Conservation (phyloP, 2,888 invertebrate genomes). For the Rhagophthalmus giganteus region DNA sequence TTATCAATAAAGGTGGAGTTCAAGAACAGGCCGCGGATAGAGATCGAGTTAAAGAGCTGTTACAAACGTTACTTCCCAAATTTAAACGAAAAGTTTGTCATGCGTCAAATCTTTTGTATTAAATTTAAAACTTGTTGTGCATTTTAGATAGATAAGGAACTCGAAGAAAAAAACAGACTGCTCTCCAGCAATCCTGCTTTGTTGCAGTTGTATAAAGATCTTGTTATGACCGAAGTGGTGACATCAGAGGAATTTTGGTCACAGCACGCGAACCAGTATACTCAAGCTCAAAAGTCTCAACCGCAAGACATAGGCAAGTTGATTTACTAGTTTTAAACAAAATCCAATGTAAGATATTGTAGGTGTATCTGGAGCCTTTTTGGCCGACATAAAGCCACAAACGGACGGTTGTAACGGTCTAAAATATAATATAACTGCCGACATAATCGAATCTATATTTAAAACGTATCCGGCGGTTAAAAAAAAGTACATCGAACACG, state of each 20-base stretch:
- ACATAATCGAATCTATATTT: slow-evolving; percentile 97
- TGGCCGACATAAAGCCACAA: slow-evolving; percentile 95
- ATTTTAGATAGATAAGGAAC: slow-evolving; percentile 51
- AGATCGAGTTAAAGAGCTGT: slow-evolving; percentile 88
- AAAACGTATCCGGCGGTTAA: slow-evolving; percentile 98
- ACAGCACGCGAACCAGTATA: slow-evolving; percentile 79
- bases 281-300: slow-evolving; percentile 69
- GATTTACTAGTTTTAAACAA: neutral
- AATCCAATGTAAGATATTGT: slow-evolving; percentile 4
- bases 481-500: slow-evolving; percentile 94
- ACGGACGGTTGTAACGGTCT: slow-evolving; percentile 96
- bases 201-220: slow-evolving; percentile 92
- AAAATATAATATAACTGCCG: slow-evolving; percentile 94
- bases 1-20: slow-evolving; percentile 83
- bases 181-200: slow-evolving; percentile 88
- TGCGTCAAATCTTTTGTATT: too few species aligned
- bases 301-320: slow-evolving; percentile 81
- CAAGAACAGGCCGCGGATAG: slow-evolving; percentile 86
- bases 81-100: slow-evolving; percentile 83
- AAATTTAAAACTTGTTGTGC: too few species aligned
- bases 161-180: slow-evolving; percentile 65
- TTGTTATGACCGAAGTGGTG: slow-evolving; percentile 94
- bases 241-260: slow-evolving; percentile 98
- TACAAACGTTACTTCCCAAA: slow-evolving; percentile 89
- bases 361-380: slow-evolving; percentile 74